These are phyloP conservation scores for Enteromius fasciolatus DNA, from an alignment of 2,797 vertebrate genomes.

Conservation along the genomic window DNA sequence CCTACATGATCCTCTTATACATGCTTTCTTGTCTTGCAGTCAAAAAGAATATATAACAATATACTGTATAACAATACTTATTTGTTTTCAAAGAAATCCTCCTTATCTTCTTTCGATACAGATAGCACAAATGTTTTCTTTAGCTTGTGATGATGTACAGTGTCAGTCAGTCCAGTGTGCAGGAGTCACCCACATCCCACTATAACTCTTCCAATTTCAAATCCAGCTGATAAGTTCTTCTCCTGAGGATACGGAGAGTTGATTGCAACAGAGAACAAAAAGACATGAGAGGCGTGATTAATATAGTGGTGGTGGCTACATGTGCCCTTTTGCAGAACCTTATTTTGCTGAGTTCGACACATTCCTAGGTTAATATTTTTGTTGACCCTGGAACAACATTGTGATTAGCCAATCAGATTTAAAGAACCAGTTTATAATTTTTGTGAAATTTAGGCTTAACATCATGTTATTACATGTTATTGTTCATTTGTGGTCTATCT, in stretches of 20 bases:
- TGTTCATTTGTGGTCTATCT: too few species aligned
- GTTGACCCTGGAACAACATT: too few species aligned
- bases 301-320: not conserved
- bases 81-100: constrained; percentile 1
- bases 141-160: not conserved
- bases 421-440: too few species aligned
- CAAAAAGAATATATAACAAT: not conserved
- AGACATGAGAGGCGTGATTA: not conserved
- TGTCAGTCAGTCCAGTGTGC: not conserved
- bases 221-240: not conserved
- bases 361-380: too few species aligned
- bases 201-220: not conserved
- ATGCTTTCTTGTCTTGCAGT: not conserved
- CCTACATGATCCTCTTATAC: not conserved
- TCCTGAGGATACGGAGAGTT: not conserved
- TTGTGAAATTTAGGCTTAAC: too few species aligned
- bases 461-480: not conserved
- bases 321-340: too few species aligned
- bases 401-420: too few species aligned
- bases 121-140: not conserved
- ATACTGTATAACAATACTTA: not conserved
- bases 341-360: too few species aligned
- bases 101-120: not conserved
- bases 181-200: not conserved
- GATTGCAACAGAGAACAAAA: not conserved